phyloP scores from a whole-genome alignment of 2,113 vertebrate genomes.

The Dermatemys mawii region DNA sequence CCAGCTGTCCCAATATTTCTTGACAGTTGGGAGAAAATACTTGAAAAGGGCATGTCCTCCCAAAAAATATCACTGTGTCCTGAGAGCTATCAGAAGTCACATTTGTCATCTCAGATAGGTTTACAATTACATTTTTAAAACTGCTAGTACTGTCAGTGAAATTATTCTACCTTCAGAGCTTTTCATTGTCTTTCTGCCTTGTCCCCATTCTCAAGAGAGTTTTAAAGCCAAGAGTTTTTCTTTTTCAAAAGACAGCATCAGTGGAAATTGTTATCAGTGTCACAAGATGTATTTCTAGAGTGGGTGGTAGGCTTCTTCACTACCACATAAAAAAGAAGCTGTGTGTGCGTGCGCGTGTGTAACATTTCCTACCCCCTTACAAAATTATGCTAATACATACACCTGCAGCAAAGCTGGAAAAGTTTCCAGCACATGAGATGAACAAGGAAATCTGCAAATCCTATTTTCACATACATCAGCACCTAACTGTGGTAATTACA shows the following conservation, averaged over 20 bases:
- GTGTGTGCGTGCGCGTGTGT: background rate
- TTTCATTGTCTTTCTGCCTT: background rate
- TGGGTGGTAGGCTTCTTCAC: background rate
- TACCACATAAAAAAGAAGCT: background rate
- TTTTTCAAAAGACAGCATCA: background rate
- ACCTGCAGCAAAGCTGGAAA: background rate
- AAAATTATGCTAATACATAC: background rate
- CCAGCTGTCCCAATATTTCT: slow-evolving; percentile 59
- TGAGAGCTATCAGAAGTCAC: background rate
- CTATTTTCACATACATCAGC: slow-evolving; percentile 54
- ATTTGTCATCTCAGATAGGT: background rate
- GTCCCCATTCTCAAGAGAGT: background rate
- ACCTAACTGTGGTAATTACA: slow-evolving; percentile 54
- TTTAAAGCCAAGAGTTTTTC: background rate
- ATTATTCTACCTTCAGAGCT: background rate
- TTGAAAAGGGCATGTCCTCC: background rate
- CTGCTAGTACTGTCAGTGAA: background rate
- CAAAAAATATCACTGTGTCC: background rate
- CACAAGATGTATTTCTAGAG: background rate
- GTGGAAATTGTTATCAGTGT: background rate
- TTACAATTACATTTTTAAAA: slow-evolving; percentile 1
- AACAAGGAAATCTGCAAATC: slow-evolving; percentile 37
- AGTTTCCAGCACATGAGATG: slow-evolving; percentile 26
- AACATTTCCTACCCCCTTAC: background rate
- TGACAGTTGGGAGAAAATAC: background rate